These are phyloP conservation scores for Gnathonemus longibarbis DNA, from an alignment of 2,113 vertebrate species.

Conservation along the genomic window DNA sequence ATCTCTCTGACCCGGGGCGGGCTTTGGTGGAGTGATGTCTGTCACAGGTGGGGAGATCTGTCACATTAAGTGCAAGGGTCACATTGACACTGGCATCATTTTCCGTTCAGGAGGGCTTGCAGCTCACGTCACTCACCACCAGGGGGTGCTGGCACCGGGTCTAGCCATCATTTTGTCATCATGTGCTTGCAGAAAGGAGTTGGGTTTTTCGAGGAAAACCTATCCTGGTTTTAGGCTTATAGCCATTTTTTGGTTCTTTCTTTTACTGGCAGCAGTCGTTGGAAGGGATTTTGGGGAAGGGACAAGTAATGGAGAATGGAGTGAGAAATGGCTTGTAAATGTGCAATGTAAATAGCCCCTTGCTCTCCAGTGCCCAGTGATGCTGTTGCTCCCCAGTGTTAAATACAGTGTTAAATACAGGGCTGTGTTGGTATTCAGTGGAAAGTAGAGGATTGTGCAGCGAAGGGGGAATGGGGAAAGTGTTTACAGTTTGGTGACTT, in stretches of 20 bases:
- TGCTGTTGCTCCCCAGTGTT: conserved; percentile 18
- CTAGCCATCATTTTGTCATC: not conserved
- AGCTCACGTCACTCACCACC: conserved; percentile 21
- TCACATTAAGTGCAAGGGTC: conserved; percentile 46
- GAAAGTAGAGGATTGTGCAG: not conserved
- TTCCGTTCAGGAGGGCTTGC: not conserved
- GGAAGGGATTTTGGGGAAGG: conserved; percentile 18
- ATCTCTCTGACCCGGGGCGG: conserved; percentile 38
- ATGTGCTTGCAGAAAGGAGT: not conserved
- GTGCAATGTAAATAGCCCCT: conserved; percentile 35
- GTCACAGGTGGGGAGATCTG: conserved; percentile 27
- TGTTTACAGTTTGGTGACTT: conserved; percentile 27
- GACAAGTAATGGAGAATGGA: conserved; percentile 25
- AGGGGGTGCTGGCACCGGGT: not conserved
- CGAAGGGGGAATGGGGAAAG: conserved; percentile 5
- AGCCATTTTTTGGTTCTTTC: not conserved
- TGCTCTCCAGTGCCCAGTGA: conserved; percentile 12
- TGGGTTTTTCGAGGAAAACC: not conserved
- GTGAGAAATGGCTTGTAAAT: conserved; percentile 38
- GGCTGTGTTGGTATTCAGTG: conserved; percentile 33
- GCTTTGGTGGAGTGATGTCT: conserved; percentile 20
- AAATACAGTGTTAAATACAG: conserved; percentile 25
- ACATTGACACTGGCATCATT: conserved; percentile 31
- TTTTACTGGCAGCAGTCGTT: not conserved
- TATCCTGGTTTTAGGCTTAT: not conserved